Evolutionary conservation across 1,140 invertebrate genomes (phyloP), one percentile per base, ranked within the genome.

Genomic region (Atta colombica): DNA sequence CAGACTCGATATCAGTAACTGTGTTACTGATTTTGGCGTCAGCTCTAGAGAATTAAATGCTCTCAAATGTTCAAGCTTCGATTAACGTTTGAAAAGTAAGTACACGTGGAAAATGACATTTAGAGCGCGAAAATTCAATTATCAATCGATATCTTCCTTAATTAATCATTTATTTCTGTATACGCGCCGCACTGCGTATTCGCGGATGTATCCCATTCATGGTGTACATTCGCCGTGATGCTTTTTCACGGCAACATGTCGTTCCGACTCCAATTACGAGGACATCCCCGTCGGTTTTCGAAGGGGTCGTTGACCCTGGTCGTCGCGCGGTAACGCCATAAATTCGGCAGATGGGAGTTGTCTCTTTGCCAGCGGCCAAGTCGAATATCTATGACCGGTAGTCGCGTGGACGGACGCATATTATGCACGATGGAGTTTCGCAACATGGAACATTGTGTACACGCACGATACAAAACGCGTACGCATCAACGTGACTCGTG

Each of bases 261-360:
- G 66, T 72, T 60, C 18, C 53, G 53, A 55, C 80, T 74, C 80
- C 80, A 82, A 82, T 82, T 82, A 74, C 39, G 68, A 82, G 80
- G 55, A 82, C 80, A 74, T 82, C 68, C 53, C 80, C 49, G 68
- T 74, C 39, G 80, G 68, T 82, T 82, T 74, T 31, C 80, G 80
- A 81, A 72, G 35, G 21, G 78, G 69, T 18, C 53, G 78, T 72
- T 49, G 78, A 82, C 68, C 78, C 25, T 14, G 65, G 31, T 4
- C 18, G 80, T 35, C 58, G 80, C 80, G 58, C 80, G 45, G 80
- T 63, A 84, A 75, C 39, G 69, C 80, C 80, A 63, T 84, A 84
- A 84, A 84, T 75, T 75, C 80, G 80, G 53, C 69, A 63, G 80
- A 84, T 75, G 69, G 55, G 69, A 81, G 39, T 82, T 60, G 66